phyloP scores from a whole-genome alignment of 2,113 vertebrate genomes.

The Mus spicilegus region DNA sequence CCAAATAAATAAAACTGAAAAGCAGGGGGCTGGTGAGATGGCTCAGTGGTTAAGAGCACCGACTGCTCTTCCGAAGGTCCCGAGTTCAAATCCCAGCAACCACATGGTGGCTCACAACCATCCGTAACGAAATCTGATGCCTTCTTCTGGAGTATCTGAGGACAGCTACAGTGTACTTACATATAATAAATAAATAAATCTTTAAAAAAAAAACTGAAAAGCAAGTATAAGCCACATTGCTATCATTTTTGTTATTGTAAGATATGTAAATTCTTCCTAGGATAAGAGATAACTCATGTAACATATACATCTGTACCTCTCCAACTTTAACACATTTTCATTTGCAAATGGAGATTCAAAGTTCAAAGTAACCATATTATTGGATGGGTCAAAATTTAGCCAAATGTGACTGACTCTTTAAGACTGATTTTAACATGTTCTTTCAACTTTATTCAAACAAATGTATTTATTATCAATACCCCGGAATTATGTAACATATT shows the following conservation, averaged over 20 bases:
- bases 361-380: slow-evolving; percentile 40
- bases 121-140: too few species aligned
- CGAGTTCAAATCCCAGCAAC: too few species aligned
- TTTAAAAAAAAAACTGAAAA: slow-evolving; percentile 49
- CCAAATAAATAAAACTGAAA: slow-evolving; percentile 47
- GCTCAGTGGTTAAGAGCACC: too few species aligned
- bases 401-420: slow-evolving; percentile 43
- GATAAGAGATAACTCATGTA: not conserved
- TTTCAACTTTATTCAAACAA: slow-evolving; percentile 66
- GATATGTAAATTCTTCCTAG: slow-evolving; percentile 49
- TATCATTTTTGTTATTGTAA: slow-evolving; percentile 35
- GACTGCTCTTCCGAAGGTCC: too few species aligned
- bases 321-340: slow-evolving; percentile 55
- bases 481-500: slow-evolving; percentile 4
- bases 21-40: too few species aligned
- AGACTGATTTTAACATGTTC: slow-evolving; percentile 43
- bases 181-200: too few species aligned
- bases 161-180: too few species aligned
- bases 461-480: slow-evolving; percentile 9
- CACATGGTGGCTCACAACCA: too few species aligned
- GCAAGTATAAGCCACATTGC: slow-evolving; percentile 29
- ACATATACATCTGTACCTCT: slow-evolving; percentile 1
- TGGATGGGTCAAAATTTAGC: slow-evolving; percentile 29
- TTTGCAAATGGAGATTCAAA: slow-evolving; percentile 56
- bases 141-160: too few species aligned